Percentiles rank a stretch among this genome's conserved stretches.
These are phyloP conservation scores for Salticus scenicus DNA, from an alignment of 2,888 invertebrate genomes.

Conservation along the genomic window DNA sequence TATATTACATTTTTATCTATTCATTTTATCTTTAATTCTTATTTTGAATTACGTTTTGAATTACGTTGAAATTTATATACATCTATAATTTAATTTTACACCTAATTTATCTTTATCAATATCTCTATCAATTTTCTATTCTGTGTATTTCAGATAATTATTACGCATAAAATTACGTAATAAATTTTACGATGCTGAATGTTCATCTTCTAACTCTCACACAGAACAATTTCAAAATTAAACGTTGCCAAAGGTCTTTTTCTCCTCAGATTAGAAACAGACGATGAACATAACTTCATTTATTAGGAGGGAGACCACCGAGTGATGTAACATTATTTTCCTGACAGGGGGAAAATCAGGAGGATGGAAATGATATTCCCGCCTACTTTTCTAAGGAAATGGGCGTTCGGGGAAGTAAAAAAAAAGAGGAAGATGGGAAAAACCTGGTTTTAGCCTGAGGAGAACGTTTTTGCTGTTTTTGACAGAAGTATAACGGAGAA, in stretches of 20 bases:
- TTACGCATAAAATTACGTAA: no score
- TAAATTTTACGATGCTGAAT: no score
- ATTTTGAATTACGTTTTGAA: no score
- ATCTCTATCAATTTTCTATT: no score
- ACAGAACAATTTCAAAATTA: no score
- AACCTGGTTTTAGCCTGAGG: slow-evolving; percentile 7
- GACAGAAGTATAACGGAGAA: slow-evolving; percentile 35
- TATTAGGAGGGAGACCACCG: slow-evolving; percentile 40
- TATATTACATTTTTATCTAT: no score
- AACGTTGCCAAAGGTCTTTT: slow-evolving; percentile 16
- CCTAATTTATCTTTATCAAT: no score
- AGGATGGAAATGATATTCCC: slow-evolving; percentile 35
- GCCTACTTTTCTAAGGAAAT: slow-evolving; percentile 31
- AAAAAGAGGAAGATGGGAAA: slow-evolving; percentile 35
- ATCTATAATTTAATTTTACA: no score
- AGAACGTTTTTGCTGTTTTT: slow-evolving; percentile 26
- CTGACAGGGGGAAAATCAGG: slow-evolving; percentile 16
- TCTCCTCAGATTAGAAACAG: slow-evolving; percentile 36
- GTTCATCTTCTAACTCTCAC: no score
- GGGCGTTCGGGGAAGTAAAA: background rate
- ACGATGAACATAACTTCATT: slow-evolving; percentile 59
- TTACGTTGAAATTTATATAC: no score
- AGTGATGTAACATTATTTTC: slow-evolving; percentile 55
- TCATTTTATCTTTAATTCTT: no score
- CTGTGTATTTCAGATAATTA: no score